These are phyloP conservation scores for Isichthys henryi DNA, from an alignment of 2,113 vertebrate genomes.

Conservation along the genomic window DNA sequence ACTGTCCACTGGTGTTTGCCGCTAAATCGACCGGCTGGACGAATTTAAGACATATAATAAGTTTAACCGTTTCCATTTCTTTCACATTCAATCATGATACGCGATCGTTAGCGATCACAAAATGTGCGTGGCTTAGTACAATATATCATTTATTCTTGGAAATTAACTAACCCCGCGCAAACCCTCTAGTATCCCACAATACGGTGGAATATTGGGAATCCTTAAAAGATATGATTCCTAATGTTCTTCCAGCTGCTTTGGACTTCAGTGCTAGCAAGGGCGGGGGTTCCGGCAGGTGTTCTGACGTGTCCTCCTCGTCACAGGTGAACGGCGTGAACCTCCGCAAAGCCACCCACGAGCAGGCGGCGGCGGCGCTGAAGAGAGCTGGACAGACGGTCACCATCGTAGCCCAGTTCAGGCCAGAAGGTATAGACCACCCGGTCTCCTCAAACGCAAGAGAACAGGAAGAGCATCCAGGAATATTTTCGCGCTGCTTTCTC, in stretches of 20 bases:
- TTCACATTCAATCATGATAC: not conserved
- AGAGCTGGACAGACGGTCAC: constrained; percentile 91
- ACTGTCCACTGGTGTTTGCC: not conserved
- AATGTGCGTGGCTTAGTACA: not conserved
- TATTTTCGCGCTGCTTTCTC: not conserved
- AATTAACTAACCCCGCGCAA: not conserved
- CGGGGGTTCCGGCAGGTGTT: not conserved
- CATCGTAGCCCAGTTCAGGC: constrained; percentile 90
- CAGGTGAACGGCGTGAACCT: constrained; percentile 94
- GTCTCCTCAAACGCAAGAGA: not conserved
- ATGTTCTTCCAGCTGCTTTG: not conserved
- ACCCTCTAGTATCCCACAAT: not conserved
- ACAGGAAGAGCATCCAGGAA: not conserved
- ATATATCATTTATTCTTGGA: not conserved
- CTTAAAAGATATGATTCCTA: not conserved
- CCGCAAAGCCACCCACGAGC: constrained; percentile 86
- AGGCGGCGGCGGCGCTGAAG: constrained; percentile 86
- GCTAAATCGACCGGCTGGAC: not conserved
- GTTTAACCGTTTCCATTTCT: not conserved
- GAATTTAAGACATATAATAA: not conserved
- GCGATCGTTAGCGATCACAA: not conserved
- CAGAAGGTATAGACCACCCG: constrained; percentile 69
- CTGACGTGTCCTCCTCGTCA: not conserved
- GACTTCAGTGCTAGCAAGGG: not conserved
- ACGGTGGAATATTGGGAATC: not conserved